Evolutionary conservation across 2,888 invertebrate species (phyloP).

Genomic region (Notocelia uddmanniana): DNA sequence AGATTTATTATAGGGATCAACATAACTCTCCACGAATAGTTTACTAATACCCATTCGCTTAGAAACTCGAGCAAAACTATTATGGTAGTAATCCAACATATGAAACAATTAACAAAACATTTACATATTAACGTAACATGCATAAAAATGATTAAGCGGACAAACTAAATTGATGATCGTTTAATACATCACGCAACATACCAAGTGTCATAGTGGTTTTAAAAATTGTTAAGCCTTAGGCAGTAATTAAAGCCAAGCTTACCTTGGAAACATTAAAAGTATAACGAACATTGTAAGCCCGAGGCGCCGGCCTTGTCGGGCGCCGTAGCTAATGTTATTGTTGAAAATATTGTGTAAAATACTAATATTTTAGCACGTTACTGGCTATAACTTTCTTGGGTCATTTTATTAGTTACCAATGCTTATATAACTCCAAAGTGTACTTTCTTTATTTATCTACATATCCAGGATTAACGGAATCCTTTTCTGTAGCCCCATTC

Average conservation of each 20-base stretch:
- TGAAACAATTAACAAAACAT: constrained; percentile 27
- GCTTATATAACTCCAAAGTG: background rate
- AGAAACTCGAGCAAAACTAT: background rate
- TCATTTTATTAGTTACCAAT: background rate
- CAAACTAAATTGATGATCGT: constrained; percentile 58
- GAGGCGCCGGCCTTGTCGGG: constrained; percentile 46
- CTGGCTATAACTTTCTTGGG: background rate
- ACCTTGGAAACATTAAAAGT: constrained; percentile 59
- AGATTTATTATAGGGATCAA: too few species aligned
- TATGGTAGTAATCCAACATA: constrained; percentile 14
- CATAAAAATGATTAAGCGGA: constrained; percentile 41
- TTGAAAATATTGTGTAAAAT: constrained; percentile 5
- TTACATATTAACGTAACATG: constrained; percentile 22
- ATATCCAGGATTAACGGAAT: too few species aligned
- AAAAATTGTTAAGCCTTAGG: constrained; percentile 61
- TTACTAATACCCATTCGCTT: background rate
- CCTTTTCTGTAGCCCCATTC: too few species aligned
- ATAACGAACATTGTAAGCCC: constrained; percentile 54
- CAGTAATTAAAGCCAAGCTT: constrained; percentile 72
- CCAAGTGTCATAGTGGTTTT: constrained; percentile 61
- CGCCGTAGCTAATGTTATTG: constrained; percentile 3
- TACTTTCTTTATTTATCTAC: too few species aligned
- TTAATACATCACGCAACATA: constrained; percentile 63
- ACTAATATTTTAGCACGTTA: background rate
- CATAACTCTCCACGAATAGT: too few species aligned